A percentile compares a stretch with the other conserved stretches of the same genome.
These are phyloP conservation scores for Toxostoma redivivum DNA, from an alignment of 2,113 vertebrate genomes.

Conservation along the genomic window DNA sequence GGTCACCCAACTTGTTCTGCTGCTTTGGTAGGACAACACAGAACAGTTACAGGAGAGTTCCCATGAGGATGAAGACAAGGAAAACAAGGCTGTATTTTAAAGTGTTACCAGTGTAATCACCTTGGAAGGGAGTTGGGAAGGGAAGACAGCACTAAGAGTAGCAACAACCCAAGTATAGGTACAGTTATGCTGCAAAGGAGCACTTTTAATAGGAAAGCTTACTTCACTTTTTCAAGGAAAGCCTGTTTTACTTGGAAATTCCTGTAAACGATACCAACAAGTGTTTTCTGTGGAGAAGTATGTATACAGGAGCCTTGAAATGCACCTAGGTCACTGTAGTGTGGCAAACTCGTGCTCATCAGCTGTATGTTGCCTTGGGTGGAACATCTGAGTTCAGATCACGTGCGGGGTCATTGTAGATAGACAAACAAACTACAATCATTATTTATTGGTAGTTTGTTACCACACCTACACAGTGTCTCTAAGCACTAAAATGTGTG, in stretches of 20 bases:
- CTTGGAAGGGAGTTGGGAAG: neutral
- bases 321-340: neutral
- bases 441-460: neutral
- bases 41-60: neutral
- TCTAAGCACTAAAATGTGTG: neutral
- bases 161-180: neutral
- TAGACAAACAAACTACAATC: neutral
- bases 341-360: neutral
- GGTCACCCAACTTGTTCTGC: constrained; percentile 25
- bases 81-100: neutral
- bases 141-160: neutral
- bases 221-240: neutral
- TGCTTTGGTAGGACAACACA: neutral
- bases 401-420: neutral
- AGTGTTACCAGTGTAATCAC: neutral
- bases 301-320: neutral
- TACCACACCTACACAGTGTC: neutral
- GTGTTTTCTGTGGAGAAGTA: neutral
- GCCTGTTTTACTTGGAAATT: neutral
- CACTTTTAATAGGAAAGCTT: neutral
- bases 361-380: neutral
- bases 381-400: neutral
- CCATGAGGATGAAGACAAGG: neutral
- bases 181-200: neutral
- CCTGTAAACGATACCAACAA: neutral